Base-by-base conservation (phyloP, 2,888 invertebrate genomes). In the Hypolimnas misippus region DNA sequence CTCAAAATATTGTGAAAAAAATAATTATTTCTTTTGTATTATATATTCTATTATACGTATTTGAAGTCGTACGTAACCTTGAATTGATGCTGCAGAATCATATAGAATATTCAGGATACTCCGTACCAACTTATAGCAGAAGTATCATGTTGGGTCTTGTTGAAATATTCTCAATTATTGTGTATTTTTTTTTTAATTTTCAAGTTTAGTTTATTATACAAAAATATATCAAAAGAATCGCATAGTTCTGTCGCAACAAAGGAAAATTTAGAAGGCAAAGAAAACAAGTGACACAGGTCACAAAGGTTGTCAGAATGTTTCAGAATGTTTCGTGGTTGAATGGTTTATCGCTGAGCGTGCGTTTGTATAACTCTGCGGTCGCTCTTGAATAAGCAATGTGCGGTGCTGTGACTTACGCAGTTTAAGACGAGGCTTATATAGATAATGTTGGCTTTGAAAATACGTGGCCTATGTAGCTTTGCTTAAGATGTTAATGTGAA, bases 311-410 rank as follows among this genome's bases (percentile, higher is more conserved):
- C 35, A 8, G 35, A 2, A 8, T 42, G 17, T 8, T 8, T 46
- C 6, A 25, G 21, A 21, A 46, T n/a, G 21, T 46, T 56, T 62
- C 40, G 59, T 56, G 46, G 52, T 52, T 38, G 54, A 62, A 54
- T 49, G 60, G 51, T 60, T 60, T 66, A 63, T 63, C 60, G 60
- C 59, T 56, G 50, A 38, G 49, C 6, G 49, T 29, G 29, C 14
- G 29, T 29, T 29, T 29, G 14, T 12, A 14, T 49, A 49, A n/a
- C n/a, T n/a, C n/a, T n/a, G 53, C 33, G 35, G 53, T 49, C 19
- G 50, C 46, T 51, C 51, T 25, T 63, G 64, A 67, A 67, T 67
- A 67, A 65, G 65, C 62, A 67, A 67, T 40, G 51, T 46, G 25
- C 35, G 46, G 55, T 17, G 10, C 14, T 50, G 40, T 50, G 50